Evolutionary conservation across 2,888 invertebrate genomes (phyloP).

Genomic region (Microctonus aethiopoides): DNA sequence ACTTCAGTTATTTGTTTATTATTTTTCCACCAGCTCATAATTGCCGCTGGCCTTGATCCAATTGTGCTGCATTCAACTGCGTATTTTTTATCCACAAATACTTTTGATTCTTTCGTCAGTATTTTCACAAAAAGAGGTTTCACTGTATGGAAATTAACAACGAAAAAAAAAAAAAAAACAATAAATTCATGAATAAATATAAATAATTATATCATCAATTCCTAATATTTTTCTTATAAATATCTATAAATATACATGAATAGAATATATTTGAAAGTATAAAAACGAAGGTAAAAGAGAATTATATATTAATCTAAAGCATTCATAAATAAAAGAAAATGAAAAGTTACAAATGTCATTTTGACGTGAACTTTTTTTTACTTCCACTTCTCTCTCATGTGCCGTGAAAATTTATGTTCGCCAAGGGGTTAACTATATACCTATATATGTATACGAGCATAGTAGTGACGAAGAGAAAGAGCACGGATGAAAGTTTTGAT

Average conservation of each 20-base stretch:
- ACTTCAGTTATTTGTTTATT: conserved; percentile 82
- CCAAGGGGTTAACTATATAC: conserved; percentile 7
- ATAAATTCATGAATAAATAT: neutral
- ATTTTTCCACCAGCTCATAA: conserved; percentile 91
- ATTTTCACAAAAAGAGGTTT: conserved; percentile 88
- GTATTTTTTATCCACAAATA: conserved; percentile 87
- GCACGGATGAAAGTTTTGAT: conserved; percentile 20
- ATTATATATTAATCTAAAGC: neutral
- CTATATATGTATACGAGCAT: neutral
- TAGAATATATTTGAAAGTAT: no score
- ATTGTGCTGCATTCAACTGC: conserved; percentile 88
- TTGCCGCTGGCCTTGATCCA: conserved; percentile 87
- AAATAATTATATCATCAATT: neutral
- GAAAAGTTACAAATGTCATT: neutral
- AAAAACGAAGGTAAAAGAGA: neutral
- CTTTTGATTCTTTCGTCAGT: conserved; percentile 83
- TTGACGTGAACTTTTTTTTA: conserved; percentile 1
- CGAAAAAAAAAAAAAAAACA: neutral
- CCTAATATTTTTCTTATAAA: no score
- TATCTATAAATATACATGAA: no score
- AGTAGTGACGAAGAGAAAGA: neutral
- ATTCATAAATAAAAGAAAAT: neutral
- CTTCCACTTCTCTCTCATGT: neutral
- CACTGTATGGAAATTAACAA: conserved; percentile 72
- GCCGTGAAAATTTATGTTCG: neutral